These are phyloP conservation scores for Altica lythri DNA, from an alignment of 2,888 invertebrate genomes.

Conservation along the genomic window DNA sequence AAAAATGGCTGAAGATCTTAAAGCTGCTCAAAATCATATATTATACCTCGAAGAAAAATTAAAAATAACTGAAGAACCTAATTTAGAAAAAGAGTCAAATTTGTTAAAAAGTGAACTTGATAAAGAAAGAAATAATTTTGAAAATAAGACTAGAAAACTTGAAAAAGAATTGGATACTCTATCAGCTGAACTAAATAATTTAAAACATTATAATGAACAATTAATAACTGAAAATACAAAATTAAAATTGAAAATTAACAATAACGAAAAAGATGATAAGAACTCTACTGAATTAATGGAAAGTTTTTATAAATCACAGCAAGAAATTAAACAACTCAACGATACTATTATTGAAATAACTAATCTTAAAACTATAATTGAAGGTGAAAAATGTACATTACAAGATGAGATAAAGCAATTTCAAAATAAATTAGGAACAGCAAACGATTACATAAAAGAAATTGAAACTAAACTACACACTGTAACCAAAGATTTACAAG, in stretches of 20 bases:
- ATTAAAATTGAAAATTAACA: slow-evolving; percentile 21
- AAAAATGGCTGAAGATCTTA: slow-evolving; percentile 47
- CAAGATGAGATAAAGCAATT: slow-evolving; percentile 36
- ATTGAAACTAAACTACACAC: slow-evolving; percentile 24
- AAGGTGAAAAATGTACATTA: slow-evolving; percentile 42
- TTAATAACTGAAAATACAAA: slow-evolving; percentile 28
- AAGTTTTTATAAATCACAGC: slow-evolving; percentile 35
- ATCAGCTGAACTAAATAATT: slow-evolving; percentile 32
- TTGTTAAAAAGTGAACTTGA: slow-evolving; percentile 26
- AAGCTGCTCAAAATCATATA: slow-evolving; percentile 42
- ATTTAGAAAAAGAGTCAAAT: too few species aligned
- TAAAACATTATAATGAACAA: slow-evolving; percentile 32
- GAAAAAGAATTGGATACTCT: slow-evolving; percentile 35
- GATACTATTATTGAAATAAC: slow-evolving; percentile 40
- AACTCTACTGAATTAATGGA: slow-evolving; percentile 29
- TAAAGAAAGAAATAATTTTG: slow-evolving; percentile 36
- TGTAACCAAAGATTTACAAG: slow-evolving; percentile 11
- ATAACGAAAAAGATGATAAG: slow-evolving; percentile 25
- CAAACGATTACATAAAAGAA: slow-evolving; percentile 14
- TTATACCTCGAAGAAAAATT: slow-evolving; percentile 37
- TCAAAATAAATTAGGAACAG: slow-evolving; percentile 26
- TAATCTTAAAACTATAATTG: slow-evolving; percentile 39
- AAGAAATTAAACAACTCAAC: slow-evolving; percentile 36
- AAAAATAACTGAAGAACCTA: slow-evolving; percentile 37
- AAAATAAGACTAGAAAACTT: slow-evolving; percentile 35